Base-by-base conservation (phyloP, 2,797 vertebrate species). In the Allobates femoralis region DNA sequence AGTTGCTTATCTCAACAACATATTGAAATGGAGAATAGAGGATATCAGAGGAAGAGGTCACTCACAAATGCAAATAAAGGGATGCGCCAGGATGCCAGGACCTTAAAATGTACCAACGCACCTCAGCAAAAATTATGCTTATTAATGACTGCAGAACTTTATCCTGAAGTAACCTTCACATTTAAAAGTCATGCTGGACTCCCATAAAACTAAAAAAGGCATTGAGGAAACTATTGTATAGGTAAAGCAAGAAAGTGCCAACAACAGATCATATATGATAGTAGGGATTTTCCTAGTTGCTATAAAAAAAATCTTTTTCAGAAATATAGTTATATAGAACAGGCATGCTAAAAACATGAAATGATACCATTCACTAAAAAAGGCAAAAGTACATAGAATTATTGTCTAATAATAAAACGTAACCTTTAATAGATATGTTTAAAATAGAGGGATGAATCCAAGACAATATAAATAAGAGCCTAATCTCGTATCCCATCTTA, bases 1-100 rank as follows among this genome's bases (percentile, higher is more conserved):
- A 83, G 69, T 83, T 83, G 81, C 81, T 83, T 83, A 83, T 74
- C 81, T 83, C 67, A 55, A 83, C 81, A 83, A 83, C 69, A 74
- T 83, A 83, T 74, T 74, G 67, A 75, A 56, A 62, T 58, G 16
- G 51, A 83, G 67, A 46, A 62, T 83, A 62, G 71, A 75, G 81
- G 34, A 60, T 83, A 75, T 83, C n/a, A 74, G 74, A 75, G 55
- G 55, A 83, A 83, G 69, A 83, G 81, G 81, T 75, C 81, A 75
- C 46, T 75, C n/a, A 62, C 26, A 83, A 83, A 83, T 83, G 81
- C 81, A 83, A 83, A 83, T 83, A 64, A 74, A 74, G 19, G 53
- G 34, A 83, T 58, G 53, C 12, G 14, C 58, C 53, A 55, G 56
- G 34, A 50, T 83, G 69, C 69, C 69, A 83, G 55, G 69, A 83